phyloP scores from a whole-genome alignment of 2,797 vertebrate species.

The Fringilla coelebs region DNA sequence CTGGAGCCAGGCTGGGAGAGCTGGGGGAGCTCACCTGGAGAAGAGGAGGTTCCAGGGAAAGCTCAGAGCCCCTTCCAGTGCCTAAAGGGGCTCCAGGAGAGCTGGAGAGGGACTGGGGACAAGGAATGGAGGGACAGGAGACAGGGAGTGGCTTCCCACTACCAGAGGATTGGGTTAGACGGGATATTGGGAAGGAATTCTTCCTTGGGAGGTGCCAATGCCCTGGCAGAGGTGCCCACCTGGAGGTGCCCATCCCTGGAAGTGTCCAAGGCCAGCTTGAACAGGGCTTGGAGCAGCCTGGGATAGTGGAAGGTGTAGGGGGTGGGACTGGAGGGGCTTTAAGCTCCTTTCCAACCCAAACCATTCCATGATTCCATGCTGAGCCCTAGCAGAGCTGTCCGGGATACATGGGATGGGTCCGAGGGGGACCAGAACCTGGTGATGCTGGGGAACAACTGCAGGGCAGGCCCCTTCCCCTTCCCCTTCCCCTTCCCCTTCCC shows the following conservation, averaged over 20 bases:
- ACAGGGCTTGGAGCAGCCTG: fast-evolving
- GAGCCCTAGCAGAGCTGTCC: background rate
- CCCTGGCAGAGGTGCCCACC: background rate
- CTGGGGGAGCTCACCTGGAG: background rate
- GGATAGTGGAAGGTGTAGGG: fast-evolving
- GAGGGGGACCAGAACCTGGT: fast-evolving
- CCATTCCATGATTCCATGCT: fast-evolving
- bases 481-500: no score
- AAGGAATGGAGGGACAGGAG: background rate
- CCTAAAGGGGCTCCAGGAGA: background rate
- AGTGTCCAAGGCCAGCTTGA: fast-evolving
- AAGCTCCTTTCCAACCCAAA: background rate
- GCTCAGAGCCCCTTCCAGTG: fast-evolving
- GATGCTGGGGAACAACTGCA: background rate
- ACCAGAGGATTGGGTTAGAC: background rate
- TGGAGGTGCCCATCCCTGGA: background rate
- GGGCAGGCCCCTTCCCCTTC: background rate
- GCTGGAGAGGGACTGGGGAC: fast-evolving
- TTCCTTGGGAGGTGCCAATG: fast-evolving
- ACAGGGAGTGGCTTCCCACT: fast-evolving
- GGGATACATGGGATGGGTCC: fast-evolving
- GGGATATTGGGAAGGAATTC: background rate
- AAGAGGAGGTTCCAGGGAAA: background rate
- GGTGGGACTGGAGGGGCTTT: fast-evolving
- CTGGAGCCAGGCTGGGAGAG: background rate